Evolutionary conservation across 2,888 invertebrate genomes (phyloP).

Genomic region (Entomobrya multifasciata): DNA sequence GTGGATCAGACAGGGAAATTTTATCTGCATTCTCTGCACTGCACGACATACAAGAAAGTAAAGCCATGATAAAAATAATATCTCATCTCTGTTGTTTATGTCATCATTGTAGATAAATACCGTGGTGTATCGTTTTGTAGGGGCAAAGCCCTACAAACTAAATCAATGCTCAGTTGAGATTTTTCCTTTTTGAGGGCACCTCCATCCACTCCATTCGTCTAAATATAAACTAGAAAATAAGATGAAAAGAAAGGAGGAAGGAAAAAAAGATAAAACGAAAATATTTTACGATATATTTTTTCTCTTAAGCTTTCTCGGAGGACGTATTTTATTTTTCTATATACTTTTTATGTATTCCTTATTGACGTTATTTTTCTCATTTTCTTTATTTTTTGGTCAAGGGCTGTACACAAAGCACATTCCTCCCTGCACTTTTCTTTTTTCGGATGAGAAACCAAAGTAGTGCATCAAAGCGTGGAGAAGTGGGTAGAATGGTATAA

Average conservation of each 20-base stretch:
- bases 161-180: constrained; percentile 32
- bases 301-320: no score
- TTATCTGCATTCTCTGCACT: constrained; percentile 32
- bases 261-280: constrained; percentile 19
- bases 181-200: not conserved
- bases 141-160: not conserved
- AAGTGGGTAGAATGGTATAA: not conserved
- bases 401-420: not conserved
- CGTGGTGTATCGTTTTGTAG: not conserved
- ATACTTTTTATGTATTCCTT: not conserved
- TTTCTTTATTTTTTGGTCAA: constrained; percentile 37
- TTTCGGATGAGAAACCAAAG: constrained; percentile 41
- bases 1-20: not conserved
- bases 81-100: not conserved
- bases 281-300: not conserved
- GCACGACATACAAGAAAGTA: not conserved
- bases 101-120: not conserved
- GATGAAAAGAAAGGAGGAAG: constrained; percentile 10
- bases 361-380: not conserved
- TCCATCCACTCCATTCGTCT: no score
- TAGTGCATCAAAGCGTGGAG: constrained; percentile 26
- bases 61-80: not conserved
- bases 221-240: constrained; percentile 28
- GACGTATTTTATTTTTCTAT: no score
- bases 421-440: not conserved